Evolutionary conservation across 2,888 invertebrate species (phyloP), one percentile per base, ranked within the genome.

Genomic region (Pharmacophagus antenor): DNA sequence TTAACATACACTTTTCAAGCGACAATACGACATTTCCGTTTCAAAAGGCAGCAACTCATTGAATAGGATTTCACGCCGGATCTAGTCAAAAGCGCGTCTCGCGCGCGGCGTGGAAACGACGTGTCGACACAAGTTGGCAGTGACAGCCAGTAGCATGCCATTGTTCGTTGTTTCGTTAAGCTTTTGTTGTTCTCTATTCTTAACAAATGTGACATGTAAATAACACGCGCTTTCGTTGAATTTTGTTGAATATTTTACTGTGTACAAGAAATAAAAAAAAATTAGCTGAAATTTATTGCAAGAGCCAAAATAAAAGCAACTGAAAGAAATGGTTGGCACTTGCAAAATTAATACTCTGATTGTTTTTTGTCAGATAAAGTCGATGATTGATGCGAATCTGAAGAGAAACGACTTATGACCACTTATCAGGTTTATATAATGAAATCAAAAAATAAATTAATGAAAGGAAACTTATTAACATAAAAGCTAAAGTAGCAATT

Each of bases 41-140:
- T 55, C 44, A 59, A 55, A 55, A 42, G 55, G 37, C 49, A 21
- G 6, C n/a, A 49, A 25, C 22, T 44, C 42, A 7, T 50, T 55
- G 46, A 55, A 60, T 55, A 55, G 58, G 22, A 25, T n/a, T 41
- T 47, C 49, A 44, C 41, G 25, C 31, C 59, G 59, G 49, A 60
- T 50, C 44, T 18, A 31, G 51, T 27, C 17, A 46, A 55, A 55
- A 44, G 50, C 44, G 22, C 23, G 50, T 55, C 22, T 21, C 49
- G 55, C 50, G 50, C 27, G 27, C 44, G 46, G 44, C 25, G 12
- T 25, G 59, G 54, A 54, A 50, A 49, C 42, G 44, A 31, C 41
- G 23, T 21, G 22, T 12, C 12, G 41, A 47, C 54, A n/a, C 7
- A n/a, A 20, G 42, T n/a, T 20, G 54, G 31, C 54, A 54, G 31